Percentiles rank a stretch among this genome's conserved stretches.
phyloP scores from a whole-genome alignment of 2,797 vertebrate genomes.

The Melanogrammus aeglefinus region DNA sequence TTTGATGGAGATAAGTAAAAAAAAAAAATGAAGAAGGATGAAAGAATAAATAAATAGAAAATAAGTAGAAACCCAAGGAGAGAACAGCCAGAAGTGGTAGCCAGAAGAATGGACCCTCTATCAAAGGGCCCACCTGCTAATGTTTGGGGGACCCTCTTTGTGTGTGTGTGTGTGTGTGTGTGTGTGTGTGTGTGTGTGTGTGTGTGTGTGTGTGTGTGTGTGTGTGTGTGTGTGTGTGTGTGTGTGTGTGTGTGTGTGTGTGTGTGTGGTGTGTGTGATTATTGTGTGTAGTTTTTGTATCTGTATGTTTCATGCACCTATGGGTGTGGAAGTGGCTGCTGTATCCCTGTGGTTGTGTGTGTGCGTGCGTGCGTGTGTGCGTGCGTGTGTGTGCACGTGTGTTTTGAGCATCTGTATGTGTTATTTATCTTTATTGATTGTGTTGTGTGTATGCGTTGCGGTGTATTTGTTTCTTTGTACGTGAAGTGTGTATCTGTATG shows the following conservation, averaged over 20 bases:
- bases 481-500: too few species aligned
- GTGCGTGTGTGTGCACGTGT: not conserved
- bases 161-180: not conserved
- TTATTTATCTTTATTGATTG: too few species aligned
- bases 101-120: not conserved
- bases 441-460: too few species aligned
- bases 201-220: not conserved
- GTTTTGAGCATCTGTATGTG: too few species aligned
- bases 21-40: slow-evolving; percentile 48
- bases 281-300: not conserved
- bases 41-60: slow-evolving; percentile 45
- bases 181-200: not conserved
- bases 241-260: not conserved
- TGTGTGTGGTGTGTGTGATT: too few species aligned
- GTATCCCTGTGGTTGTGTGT: not conserved
- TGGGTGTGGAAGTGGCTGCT: too few species aligned
- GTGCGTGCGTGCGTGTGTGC: not conserved
- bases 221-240: not conserved
- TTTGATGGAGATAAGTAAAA: slow-evolving; percentile 51
- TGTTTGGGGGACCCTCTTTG: not conserved
- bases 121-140: not conserved
- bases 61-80: slow-evolving; percentile 19
- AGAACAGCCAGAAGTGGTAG: not conserved
- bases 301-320: not conserved
- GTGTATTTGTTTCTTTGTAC: too few species aligned